Conservation (phyloP, 2,113 vertebrate genomes). For the Butorides virescens region DNA sequence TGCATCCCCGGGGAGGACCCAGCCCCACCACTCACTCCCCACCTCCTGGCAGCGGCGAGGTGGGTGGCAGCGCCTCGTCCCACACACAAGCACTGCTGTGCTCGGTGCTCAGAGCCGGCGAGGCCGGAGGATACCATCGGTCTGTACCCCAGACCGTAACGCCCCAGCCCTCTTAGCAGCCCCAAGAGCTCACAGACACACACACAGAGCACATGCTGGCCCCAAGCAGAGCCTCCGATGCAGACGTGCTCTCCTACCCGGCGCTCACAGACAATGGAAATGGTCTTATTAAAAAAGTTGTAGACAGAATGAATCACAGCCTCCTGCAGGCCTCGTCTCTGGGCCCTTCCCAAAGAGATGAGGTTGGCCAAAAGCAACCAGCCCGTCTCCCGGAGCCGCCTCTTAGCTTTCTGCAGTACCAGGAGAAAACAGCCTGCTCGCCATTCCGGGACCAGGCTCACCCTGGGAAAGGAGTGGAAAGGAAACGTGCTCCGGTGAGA, state of each 20-base stretch:
- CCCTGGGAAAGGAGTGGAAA: not conserved
- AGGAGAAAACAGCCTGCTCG: not conserved
- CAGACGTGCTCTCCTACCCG: not conserved
- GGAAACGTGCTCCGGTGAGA: not conserved
- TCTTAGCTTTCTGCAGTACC: not conserved
- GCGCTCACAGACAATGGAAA: not conserved
- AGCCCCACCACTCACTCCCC: not conserved
- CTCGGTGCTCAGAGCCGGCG: not conserved
- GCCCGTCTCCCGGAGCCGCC: not conserved
- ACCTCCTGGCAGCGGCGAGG: not conserved
- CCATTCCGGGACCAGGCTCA: not conserved
- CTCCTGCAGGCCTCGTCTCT: not conserved
- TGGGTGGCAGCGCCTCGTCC: not conserved
- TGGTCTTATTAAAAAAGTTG: not conserved
- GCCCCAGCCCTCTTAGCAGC: not conserved
- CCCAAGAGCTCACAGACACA: not conserved
- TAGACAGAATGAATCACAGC: conserved; percentile 23
- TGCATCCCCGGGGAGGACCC: not conserved
- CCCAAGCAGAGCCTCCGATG: not conserved
- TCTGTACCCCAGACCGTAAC: not conserved
- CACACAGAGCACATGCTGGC: not conserved
- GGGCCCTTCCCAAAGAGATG: not conserved
- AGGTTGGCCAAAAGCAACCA: not conserved
- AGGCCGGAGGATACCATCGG: not conserved
- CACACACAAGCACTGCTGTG: not conserved